Evolutionary conservation across 2,113 vertebrate species (phyloP), one percentile per base, ranked within the genome.

Genomic region (Burhinus oedicnemus): DNA sequence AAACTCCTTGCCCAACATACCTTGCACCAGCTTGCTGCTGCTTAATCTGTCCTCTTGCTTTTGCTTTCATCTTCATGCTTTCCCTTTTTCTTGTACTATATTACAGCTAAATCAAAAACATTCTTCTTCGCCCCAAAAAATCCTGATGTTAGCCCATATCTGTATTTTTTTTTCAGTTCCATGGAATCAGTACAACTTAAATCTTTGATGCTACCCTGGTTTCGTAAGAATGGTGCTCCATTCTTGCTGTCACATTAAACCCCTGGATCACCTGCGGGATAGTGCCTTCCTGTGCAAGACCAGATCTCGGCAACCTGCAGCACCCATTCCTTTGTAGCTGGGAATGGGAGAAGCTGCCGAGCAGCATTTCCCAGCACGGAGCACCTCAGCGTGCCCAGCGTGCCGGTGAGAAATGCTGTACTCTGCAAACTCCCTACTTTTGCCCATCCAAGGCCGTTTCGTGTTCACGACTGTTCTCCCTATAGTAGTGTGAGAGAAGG

Each of bases 141-240:
- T 5, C 4, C 4, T 54, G 78, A 36, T 8, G 32, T 30, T 44
- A 44, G 3, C 17, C 21, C 7, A 15, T n/a, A 45, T 11, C 2
- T 12, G 4, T 18, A 10, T 66, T 36, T 7, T 38, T 66, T 44
- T 75, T 17, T 15, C 15, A 3, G 9, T 49, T 42, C 3, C 12
- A 58, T 2, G 20, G 23, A 29, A 2, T 42, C 17, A 76, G 4
- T 47, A 61, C 7, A 2, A 6, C 34, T 81, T 22, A 76, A 68
- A n/a, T 32, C 29, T 77, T 65, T 27, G 15, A 14, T 52, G 26
- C 12, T 58, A 6, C 3, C 30, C 21, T 36, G 4, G 8, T 82
- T 86, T 65, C 20, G 6, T 44, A 61, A 49, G 4, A 60, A 57
- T 1, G 0, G 1, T 0, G 0, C 29, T 15, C 4, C 8, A 6